These are phyloP conservation scores for Brenthis daphne DNA, from an alignment of 2,888 invertebrate genomes.

Conservation along the genomic window DNA sequence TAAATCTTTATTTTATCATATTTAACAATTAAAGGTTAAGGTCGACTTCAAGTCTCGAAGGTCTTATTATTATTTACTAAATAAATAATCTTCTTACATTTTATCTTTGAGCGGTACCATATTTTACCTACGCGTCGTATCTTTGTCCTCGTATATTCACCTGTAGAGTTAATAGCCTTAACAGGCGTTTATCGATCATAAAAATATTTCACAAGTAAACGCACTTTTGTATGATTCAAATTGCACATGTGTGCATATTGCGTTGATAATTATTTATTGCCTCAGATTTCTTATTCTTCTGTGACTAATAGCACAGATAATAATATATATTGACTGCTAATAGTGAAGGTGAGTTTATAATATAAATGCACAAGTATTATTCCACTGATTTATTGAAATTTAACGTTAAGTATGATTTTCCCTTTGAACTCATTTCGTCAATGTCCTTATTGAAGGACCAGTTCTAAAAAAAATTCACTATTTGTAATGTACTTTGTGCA, in stretches of 20 bases:
- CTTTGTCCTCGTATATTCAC: slow-evolving; percentile 49
- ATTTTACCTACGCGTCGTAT: slow-evolving; percentile 13
- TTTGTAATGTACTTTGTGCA: too few species aligned
- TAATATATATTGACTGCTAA: too few species aligned
- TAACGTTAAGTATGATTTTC: too few species aligned
- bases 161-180: slow-evolving; percentile 44
- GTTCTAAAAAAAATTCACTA: too few species aligned
- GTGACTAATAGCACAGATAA: slow-evolving; percentile 13
- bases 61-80: not conserved
- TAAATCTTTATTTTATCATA: not conserved
- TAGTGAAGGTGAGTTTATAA: not conserved
- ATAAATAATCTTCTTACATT: not conserved
- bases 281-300: slow-evolving; percentile 31
- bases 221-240: slow-evolving; percentile 59
- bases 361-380: too few species aligned
- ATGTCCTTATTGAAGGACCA: too few species aligned
- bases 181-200: slow-evolving; percentile 51
- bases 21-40: not conserved
- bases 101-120: slow-evolving; percentile 7
- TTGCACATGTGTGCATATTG: slow-evolving; percentile 44
- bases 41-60: not conserved
- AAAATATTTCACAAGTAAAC: slow-evolving; percentile 60
- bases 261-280: slow-evolving; percentile 29
- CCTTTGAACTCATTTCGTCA: too few species aligned
- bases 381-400: too few species aligned